Percentiles rank a stretch among this genome's conserved stretches.
phyloP scores from a whole-genome alignment of 1,140 invertebrate species.

The Helicoverpa armigera region DNA sequence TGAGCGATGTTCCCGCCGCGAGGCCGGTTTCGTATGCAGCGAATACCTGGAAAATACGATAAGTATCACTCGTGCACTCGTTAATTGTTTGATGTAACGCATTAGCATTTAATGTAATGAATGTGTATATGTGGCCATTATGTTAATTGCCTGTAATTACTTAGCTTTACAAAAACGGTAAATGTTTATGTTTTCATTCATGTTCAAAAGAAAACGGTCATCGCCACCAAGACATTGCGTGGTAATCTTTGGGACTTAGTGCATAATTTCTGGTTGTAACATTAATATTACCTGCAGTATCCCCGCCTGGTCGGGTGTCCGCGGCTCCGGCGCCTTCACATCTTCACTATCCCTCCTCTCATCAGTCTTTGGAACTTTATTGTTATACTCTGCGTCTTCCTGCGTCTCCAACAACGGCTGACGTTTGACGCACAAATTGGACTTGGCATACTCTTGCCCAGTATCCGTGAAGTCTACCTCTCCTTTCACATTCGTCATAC shows the following conservation, averaged over 20 bases:
- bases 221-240: too few relatives aligned
- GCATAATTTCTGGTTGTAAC: background rate
- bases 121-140: background rate
- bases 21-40: conserved; percentile 98
- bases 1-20: conserved; percentile 96
- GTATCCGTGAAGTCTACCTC: conserved; percentile 81
- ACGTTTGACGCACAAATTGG: conserved; percentile 67
- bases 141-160: background rate
- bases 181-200: background rate
- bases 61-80: conserved; percentile 24
- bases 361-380: conserved; percentile 84
- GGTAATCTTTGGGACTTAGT: too few relatives aligned
- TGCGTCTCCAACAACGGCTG: conserved; percentile 76
- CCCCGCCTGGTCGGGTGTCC: conserved; percentile 72
- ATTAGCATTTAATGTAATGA: background rate
- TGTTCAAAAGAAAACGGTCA: background rate
- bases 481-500: conserved; percentile 87
- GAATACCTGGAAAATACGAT: conserved; percentile 91
- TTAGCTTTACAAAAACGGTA: background rate
- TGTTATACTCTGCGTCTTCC: conserved; percentile 77
- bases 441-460: conserved; percentile 77
- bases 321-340: conserved; percentile 60
- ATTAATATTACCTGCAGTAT: conserved; percentile 74
- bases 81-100: conserved; percentile 20
- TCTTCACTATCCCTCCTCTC: conserved; percentile 67